These are phyloP conservation scores for Metalampra italica DNA, from an alignment of 2,888 invertebrate species.

Conservation along the genomic window DNA sequence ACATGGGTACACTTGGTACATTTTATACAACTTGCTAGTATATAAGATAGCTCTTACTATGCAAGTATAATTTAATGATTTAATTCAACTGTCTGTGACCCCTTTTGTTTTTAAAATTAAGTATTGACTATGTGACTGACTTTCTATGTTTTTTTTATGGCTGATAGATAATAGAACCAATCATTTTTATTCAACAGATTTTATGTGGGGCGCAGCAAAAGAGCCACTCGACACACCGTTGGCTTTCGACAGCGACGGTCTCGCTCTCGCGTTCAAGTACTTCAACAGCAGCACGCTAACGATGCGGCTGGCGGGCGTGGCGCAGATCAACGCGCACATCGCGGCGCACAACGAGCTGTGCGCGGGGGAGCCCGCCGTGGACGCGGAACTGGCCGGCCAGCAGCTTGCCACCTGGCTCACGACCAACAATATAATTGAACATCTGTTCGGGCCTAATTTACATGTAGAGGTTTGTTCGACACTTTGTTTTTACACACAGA, in stretches of 20 bases:
- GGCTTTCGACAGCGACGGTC: constrained; percentile 92
- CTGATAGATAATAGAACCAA: no score
- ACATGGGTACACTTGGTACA: not conserved
- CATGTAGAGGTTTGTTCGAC: constrained; percentile 88
- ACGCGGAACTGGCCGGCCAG: constrained; percentile 90
- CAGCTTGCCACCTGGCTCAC: constrained; percentile 93
- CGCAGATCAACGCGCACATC: constrained; percentile 96
- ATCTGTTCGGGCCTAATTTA: constrained; percentile 97
- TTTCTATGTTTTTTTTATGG: no score
- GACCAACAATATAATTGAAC: constrained; percentile 92
- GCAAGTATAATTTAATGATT: no score
- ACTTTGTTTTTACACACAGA: no score
- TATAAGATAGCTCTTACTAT: no score
- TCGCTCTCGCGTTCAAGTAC: constrained; percentile 96
- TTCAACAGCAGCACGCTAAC: constrained; percentile 96
- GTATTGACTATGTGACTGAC: no score
- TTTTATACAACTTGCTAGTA: no score
- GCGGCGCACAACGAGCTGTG: constrained; percentile 94
- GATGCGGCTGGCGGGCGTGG: constrained; percentile 94
- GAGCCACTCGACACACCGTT: constrained; percentile 92
- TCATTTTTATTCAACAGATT: constrained; percentile 76
- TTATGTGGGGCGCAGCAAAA: constrained; percentile 97
- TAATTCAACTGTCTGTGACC: no score
- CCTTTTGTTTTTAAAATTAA: no score
- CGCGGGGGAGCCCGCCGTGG: constrained; percentile 91